Evolutionary conservation across 1,140 invertebrate genomes (phyloP), one percentile per base, ranked within the genome.

Genomic region (Parasteatoda tepidariorum): DNA sequence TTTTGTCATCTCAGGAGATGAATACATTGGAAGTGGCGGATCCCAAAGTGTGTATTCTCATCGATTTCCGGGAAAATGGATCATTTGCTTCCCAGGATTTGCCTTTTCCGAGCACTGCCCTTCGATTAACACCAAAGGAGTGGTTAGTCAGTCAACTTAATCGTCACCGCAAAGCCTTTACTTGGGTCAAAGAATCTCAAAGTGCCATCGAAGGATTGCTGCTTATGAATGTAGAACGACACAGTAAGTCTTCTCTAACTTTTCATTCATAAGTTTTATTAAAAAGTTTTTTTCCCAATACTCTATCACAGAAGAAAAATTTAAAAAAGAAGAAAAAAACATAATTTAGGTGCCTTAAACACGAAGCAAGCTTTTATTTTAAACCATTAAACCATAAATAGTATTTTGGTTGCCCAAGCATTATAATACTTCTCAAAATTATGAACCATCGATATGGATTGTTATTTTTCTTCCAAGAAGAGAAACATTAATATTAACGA

Each of bases 161-260:
- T 55, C 59, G 76, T 15, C 84, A 84, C n/a, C n/a, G 70, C 61
- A 78, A 85, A 62, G 64, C 75, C 15, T 84, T 85, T n/a, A 55
- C 41, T 5, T 84, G 82, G 75, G 48, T 81, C 55, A 76, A 76
- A 48, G 93, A 95, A 9, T 90, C 90, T 9, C 91, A 92, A 87
- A 92, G 92, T 3, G 93, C 94, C 86, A 92, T 92, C 6, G 91
- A 95, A 85, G 92, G 95, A 85, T 95, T 96, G 92, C 90, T 97
- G 7, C 89, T 97, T 33, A 93, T 94, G 33, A 96, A 96, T 87
- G 95, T 96, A 92, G 95, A 97, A 87, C 93, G 93, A 88, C 94
- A 94, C 88, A 91, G 94, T 94, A 90, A 90, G 88, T 87, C 28
- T 4, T 3, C 26, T 38, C 2, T 41, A 57, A 24, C 61, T 81